These are phyloP conservation scores for Pseudopipra pipra DNA, from an alignment of 2,113 vertebrate genomes.

Conservation along the genomic window DNA sequence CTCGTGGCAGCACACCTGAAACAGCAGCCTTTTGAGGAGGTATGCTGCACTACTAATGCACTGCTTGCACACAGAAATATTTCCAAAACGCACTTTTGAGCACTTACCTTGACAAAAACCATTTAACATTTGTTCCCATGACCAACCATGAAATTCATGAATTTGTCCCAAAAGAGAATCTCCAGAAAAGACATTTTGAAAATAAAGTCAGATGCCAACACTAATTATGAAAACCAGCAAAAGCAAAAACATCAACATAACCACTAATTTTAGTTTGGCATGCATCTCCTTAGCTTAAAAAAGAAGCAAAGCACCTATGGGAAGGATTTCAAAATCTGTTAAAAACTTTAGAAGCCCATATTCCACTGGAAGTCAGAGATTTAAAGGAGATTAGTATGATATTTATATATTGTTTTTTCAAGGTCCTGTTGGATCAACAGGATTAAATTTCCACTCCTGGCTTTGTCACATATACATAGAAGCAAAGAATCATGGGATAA, in stretches of 20 bases:
- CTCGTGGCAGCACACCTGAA: neutral
- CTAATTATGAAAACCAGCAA: neutral
- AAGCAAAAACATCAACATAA: neutral
- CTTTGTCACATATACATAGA: neutral
- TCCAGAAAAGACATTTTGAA: neutral
- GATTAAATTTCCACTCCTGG: neutral
- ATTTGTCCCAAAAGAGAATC: neutral
- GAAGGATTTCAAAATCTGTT: neutral
- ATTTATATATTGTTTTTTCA: neutral
- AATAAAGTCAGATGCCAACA: neutral
- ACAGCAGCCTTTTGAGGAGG: neutral
- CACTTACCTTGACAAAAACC: neutral
- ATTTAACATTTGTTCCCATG: neutral
- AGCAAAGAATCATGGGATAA: neutral
- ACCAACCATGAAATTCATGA: neutral
- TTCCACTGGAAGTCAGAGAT: neutral
- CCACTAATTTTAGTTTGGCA: neutral
- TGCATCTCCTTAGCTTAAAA: neutral
- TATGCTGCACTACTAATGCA: neutral
- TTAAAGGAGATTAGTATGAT: neutral
- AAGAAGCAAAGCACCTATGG: neutral
- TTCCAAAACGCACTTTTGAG: neutral
- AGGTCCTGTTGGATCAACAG: neutral
- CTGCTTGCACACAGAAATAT: neutral
- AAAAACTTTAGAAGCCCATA: neutral